Conservation (phyloP, 2,888 invertebrate genomes). For the Coecobrya sp. region DNA sequence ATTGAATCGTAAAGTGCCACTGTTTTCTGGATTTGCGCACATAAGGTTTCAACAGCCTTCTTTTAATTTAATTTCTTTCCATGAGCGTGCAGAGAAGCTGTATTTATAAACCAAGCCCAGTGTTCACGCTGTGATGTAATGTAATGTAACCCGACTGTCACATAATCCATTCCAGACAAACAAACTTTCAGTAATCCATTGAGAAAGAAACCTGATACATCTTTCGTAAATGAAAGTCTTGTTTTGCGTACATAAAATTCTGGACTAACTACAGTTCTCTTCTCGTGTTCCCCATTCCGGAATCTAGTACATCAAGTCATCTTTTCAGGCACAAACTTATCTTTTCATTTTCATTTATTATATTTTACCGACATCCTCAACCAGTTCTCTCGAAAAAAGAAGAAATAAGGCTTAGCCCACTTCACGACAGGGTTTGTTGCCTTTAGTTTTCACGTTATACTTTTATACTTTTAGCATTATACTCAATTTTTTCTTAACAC, state of each 20-base stretch:
- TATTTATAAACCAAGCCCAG: not conserved
- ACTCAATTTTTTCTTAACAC: not conserved
- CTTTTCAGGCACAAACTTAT: no score
- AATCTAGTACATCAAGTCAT: no score
- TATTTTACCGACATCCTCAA: not conserved
- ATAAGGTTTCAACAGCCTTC: not conserved
- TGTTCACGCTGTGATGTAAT: not conserved
- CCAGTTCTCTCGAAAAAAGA: not conserved
- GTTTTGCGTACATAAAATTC: not conserved
- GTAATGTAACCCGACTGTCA: not conserved
- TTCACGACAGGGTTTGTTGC: not conserved
- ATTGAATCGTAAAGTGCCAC: not conserved
- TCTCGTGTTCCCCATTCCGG: not conserved
- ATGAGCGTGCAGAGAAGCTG: not conserved
- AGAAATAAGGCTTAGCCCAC: not conserved
- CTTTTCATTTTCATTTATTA: not conserved
- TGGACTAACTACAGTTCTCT: not conserved
- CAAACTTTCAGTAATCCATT: conserved; percentile 15
- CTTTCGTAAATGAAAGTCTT: not conserved
- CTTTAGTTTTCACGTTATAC: not conserved
- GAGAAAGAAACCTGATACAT: not conserved
- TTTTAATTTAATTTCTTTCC: not conserved
- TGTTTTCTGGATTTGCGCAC: not conserved
- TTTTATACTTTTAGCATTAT: not conserved
- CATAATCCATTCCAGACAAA: not conserved